Base-by-base conservation (phyloP, 2,888 invertebrate species). In the Eubasilissa splendida region DNA sequence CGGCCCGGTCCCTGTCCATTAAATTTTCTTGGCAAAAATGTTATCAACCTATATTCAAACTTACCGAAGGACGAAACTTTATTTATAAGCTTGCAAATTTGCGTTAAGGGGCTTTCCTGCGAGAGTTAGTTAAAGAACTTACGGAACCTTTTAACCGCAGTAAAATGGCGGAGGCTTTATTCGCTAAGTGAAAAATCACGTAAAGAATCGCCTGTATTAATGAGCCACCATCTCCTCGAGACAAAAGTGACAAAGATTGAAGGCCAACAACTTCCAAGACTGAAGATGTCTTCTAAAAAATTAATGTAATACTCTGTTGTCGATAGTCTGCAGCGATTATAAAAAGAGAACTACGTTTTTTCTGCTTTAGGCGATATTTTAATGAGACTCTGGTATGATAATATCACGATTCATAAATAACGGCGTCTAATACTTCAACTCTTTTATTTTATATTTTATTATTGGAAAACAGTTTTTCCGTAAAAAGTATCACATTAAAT, bases 111-210 rank as follows among this genome's bases (percentile, higher is more conserved):
- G 80, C 71, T 71, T 71, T 76, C 76, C 58, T 63, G 52, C 11
- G 14, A 50, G 79, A 78, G 78, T 73, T 73, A 53, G 78, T 65
- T 63, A 77, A 70, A 52, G 59, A 70, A n/a, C 66, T 70, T 52
- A 52, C 60, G 54, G 71, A 71, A 78, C 71, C 78, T 78, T 78
- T 78, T 78, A 78, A 63, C 78, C 78, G 63, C 78, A 73, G 71
- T 53, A 73, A 71, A 73, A 53, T 73, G 73, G 73, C n/a, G 70
- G 71, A 78, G 71, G 78, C 78, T 78, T 78, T 78, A 73, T 78
- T 60, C 73, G 74, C 79, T 79, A 79, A 79, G 79, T 79, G 79
- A 79, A 79, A 79, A 79, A 79, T 79, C 74, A 74, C 79, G 79
- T 79, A 73, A 79, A 56, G 79, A 79, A 79, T 79, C 73, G 79